These are phyloP conservation scores for Gortyna flavago DNA, from an alignment of 2,888 invertebrate species.

Conservation along the genomic window DNA sequence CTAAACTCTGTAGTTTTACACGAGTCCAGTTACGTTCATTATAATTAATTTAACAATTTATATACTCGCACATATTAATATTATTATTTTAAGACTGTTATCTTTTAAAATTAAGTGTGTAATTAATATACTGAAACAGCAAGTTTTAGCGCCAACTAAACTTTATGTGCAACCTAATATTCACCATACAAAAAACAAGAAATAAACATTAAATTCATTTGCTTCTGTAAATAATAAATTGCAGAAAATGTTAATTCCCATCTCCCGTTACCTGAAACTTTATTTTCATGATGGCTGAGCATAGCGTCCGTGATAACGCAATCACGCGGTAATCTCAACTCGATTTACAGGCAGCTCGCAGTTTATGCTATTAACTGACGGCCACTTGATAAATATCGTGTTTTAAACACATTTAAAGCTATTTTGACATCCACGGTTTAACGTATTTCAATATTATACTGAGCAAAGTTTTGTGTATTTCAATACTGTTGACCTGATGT, in stretches of 20 bases:
- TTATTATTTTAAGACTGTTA: no score
- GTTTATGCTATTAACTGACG: slow-evolving; percentile 20
- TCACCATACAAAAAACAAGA: neutral
- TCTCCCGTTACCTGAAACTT: slow-evolving; percentile 22
- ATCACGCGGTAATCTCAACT: slow-evolving; percentile 48
- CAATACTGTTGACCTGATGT: neutral
- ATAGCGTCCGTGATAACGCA: slow-evolving; percentile 32
- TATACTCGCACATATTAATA: no score
- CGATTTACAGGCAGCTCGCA: slow-evolving; percentile 31
- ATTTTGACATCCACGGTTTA: slow-evolving; percentile 16
- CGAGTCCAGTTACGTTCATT: neutral
- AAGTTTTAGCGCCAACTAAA: neutral
- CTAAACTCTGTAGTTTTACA: neutral
- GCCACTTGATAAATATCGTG: slow-evolving; percentile 30
- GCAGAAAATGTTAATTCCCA: slow-evolving; percentile 23
- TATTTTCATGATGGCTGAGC: slow-evolving; percentile 26
- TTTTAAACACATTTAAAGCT: slow-evolving; percentile 20
- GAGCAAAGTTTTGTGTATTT: neutral
- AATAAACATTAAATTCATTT: neutral
- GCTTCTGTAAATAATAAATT: slow-evolving; percentile 12
- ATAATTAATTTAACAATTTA: neutral
- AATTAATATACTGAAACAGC: no score
- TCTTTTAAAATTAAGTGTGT: no score
- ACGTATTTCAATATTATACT: slow-evolving; percentile 8
- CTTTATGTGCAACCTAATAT: neutral